These are phyloP conservation scores for Lutjanus argentimaculatus DNA, from an alignment of 2,797 vertebrate species.

Conservation along the genomic window DNA sequence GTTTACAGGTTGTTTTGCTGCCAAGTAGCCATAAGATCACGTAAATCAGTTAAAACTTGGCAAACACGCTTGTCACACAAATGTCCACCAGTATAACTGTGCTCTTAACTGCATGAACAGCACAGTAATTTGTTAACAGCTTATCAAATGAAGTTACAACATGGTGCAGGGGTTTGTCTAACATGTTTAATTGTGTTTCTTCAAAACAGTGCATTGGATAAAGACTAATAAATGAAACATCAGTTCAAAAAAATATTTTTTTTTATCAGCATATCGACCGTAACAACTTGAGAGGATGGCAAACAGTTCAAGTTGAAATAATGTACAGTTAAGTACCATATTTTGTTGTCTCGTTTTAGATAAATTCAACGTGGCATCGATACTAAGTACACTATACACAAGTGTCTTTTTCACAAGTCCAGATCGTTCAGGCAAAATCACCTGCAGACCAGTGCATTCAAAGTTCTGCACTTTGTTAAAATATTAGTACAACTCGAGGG, in stretches of 20 bases:
- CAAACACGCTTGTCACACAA: background rate
- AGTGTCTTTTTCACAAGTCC: slow-evolving; percentile 18
- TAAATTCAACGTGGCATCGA: slow-evolving; percentile 34
- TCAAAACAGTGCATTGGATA: slow-evolving; percentile 58
- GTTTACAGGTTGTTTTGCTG: background rate
- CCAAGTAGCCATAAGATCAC: background rate
- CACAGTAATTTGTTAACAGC: background rate
- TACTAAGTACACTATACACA: slow-evolving; percentile 30
- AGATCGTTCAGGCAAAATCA: slow-evolving; percentile 17
- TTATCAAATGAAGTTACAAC: slow-evolving; percentile 18
- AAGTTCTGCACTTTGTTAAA: slow-evolving; percentile 11
- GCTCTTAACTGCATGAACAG: background rate
- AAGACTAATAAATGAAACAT: slow-evolving; percentile 54
- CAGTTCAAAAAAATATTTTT: slow-evolving; percentile 44
- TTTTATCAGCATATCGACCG: slow-evolving; percentile 36
- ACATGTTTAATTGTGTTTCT: slow-evolving; percentile 60
- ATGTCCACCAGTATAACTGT: background rate
- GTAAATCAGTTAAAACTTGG: too few species aligned
- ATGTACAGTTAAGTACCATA: slow-evolving; percentile 30
- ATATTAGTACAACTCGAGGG: slow-evolving; percentile 25
- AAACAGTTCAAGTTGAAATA: slow-evolving; percentile 35
- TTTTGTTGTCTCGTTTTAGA: slow-evolving; percentile 10
- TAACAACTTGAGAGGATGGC: slow-evolving; percentile 45
- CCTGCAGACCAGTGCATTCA: slow-evolving; percentile 12
- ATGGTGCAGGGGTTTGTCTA: slow-evolving; percentile 25